Base-by-base conservation (phyloP, 2,888 invertebrate species). In the Pristionchus arcanus region DNA sequence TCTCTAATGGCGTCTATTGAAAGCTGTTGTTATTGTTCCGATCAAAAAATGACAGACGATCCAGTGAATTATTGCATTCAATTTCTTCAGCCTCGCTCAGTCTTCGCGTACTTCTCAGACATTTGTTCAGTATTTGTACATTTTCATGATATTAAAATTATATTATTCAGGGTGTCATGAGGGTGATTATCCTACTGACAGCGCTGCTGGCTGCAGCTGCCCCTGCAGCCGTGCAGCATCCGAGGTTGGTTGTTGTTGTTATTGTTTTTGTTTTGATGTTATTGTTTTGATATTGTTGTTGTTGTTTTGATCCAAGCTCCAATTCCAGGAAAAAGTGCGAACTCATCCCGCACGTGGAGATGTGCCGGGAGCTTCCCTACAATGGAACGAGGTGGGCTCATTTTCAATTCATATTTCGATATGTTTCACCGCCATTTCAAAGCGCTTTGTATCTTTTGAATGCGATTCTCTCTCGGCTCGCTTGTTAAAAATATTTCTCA, bases 311-410 rank as follows among this genome's bases (percentile, higher is more conserved):
- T 66, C 21, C 3, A 25, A 68, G 13, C 68, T n/a, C 1, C 1
- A 68, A n/a, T 68, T 71, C 9, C 53, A 81, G 81, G 81, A 81
- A 81, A 49, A 88, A 85, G 34, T 98, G 98, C 96, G 98, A 98
- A 95, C 97, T 97, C 55, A 98, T 98, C 93, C 96, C 81, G 13
- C 13, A 97, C 94, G 97, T 98, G 95, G 97, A 97, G 91, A 97
- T 97, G 96, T 98, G 98, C 96, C 97, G 97, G 94, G 97, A 97
- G 94, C 96, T 98, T 93, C 98, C 98, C 90, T 98, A 98, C 96
- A 98, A 98, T 95, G 97, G 97, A 95, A 98, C 98, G 74, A 91
- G 92, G 92, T 92, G n/a, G 5, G 49, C 28, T 53, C 19, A n/a
- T n/a, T 49, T 81, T 81, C 42, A n/a, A n/a, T 5, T 34, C 83